These are phyloP conservation scores for Octopus bimaculoides DNA, from an alignment of 1,140 invertebrate genomes.

Conservation along the genomic window DNA sequence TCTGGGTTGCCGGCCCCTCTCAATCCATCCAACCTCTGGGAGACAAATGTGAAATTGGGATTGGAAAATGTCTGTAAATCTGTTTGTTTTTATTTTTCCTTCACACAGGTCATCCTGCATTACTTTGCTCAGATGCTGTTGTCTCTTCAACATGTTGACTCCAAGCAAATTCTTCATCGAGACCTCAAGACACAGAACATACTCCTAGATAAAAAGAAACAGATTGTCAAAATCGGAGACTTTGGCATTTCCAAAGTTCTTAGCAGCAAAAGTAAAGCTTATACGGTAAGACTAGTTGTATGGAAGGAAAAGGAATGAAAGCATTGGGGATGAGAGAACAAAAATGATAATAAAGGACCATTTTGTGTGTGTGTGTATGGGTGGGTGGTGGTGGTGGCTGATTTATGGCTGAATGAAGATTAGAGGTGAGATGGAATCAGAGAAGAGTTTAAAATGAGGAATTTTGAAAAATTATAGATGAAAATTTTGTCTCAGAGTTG, in stretches of 20 bases:
- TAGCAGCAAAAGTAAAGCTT: constrained; percentile 62
- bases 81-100: neutral
- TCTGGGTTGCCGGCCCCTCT: too few relatives aligned
- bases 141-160: constrained; percentile 58
- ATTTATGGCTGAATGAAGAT: neutral
- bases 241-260: constrained; percentile 59
- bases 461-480: too few relatives aligned
- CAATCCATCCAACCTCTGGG: too few relatives aligned
- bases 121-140: constrained; percentile 56
- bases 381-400: neutral
- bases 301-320: too few relatives aligned
- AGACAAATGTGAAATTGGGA: too few relatives aligned
- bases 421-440: too few relatives aligned
- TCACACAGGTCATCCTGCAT: constrained; percentile 51
- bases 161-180: constrained; percentile 56
- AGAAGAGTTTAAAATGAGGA: too few relatives aligned
- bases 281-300: constrained; percentile 58
- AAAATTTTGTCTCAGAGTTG: too few relatives aligned
- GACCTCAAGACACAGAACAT: constrained; percentile 59
- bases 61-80: too few relatives aligned
- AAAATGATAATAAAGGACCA: too few relatives aligned
- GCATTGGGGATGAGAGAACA: too few relatives aligned
- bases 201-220: constrained; percentile 53
- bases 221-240: constrained; percentile 57
- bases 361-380: too few relatives aligned